Evolutionary conservation across 2,113 vertebrate genomes (phyloP).

Genomic region (Rhea pennata): DNA sequence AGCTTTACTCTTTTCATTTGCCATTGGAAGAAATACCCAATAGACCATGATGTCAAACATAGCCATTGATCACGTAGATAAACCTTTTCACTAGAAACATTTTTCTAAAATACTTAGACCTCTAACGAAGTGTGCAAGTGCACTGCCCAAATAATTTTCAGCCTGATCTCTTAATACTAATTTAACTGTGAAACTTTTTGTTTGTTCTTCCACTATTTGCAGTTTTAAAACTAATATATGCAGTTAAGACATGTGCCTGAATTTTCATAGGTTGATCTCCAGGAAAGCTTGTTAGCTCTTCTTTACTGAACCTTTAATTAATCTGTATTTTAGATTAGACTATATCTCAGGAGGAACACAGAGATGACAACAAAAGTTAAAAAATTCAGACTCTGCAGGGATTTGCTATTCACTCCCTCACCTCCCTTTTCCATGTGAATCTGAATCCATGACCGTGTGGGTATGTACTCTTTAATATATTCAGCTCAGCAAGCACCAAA

Average conservation of each 20-base stretch:
- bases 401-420: neutral
- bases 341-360: neutral
- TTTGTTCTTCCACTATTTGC: neutral
- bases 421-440: accelerated
- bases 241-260: accelerated
- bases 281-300: neutral
- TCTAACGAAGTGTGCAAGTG: neutral
- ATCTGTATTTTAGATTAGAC: neutral
- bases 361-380: accelerated
- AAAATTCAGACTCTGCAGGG: neutral
- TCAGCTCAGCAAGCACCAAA: neutral
- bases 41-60: neutral
- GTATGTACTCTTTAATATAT: accelerated
- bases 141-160: neutral
- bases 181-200: neutral
- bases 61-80: neutral
- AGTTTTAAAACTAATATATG: neutral
- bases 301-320: neutral
- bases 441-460: neutral
- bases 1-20: neutral
- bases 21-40: neutral
- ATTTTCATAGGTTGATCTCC: neutral
- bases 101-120: neutral
- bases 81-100: neutral
- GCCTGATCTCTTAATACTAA: neutral